These are phyloP conservation scores for Electrona antarctica DNA, from an alignment of 2,113 vertebrate species.

Conservation along the genomic window DNA sequence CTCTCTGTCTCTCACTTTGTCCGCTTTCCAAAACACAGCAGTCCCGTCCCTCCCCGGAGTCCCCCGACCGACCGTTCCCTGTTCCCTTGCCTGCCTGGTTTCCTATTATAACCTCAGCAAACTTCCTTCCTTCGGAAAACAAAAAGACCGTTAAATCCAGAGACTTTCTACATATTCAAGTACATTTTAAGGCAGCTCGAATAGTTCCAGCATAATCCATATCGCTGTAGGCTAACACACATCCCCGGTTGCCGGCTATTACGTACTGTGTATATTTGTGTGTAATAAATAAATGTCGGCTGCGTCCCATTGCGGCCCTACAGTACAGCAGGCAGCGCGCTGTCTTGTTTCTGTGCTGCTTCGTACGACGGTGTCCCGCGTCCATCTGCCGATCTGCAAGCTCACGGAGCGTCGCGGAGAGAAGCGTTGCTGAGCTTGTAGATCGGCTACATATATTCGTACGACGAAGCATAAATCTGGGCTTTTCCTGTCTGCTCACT, in stretches of 20 bases:
- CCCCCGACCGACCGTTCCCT: slow-evolving; percentile 9
- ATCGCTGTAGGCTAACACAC: too few species aligned
- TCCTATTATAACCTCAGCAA: slow-evolving; percentile 45
- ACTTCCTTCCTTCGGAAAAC: slow-evolving; percentile 49
- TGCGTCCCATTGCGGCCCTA: slow-evolving; percentile 59
- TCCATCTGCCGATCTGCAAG: too few species aligned
- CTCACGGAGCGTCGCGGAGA: too few species aligned
- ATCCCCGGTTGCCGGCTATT: too few species aligned
- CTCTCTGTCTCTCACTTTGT: slow-evolving; percentile 22
- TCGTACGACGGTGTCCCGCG: neutral
- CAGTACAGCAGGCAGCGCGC: slow-evolving; percentile 12
- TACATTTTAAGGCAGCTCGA: neutral
- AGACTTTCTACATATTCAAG: neutral
- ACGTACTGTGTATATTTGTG: too few species aligned
- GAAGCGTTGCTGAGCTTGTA: too few species aligned
- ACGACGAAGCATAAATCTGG: slow-evolving; percentile 2
- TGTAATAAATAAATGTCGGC: neutral
- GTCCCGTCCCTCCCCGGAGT: slow-evolving; percentile 25
- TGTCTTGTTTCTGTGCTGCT: slow-evolving; percentile 9
- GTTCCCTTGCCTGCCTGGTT: slow-evolving; percentile 12
- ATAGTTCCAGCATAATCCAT: neutral
- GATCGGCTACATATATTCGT: too few species aligned
- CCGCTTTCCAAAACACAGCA: neutral
- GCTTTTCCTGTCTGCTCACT: neutral
- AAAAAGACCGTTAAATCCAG: slow-evolving; percentile 18